Evolutionary conservation across 2,888 invertebrate species (phyloP).

Genomic region (Philaethria dido): DNA sequence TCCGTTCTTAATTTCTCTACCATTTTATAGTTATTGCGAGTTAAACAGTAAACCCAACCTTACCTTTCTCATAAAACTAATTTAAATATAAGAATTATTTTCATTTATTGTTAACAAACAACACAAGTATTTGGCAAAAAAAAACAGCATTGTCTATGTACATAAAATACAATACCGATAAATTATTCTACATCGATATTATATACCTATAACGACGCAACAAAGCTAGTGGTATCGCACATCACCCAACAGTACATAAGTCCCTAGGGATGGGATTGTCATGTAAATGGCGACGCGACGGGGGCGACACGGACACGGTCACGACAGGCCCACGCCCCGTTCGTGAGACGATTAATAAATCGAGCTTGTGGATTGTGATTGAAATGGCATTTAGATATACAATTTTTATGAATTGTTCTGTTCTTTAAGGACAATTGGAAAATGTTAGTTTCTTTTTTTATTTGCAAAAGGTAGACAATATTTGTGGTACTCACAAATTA

Average conservation of each 20-base stretch:
- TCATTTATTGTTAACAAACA: too few species aligned
- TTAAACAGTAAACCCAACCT: too few species aligned
- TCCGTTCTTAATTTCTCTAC: too few species aligned
- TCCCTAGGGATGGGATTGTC: constrained; percentile 50
- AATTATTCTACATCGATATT: background rate
- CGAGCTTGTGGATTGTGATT: constrained; percentile 33
- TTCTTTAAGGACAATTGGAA: background rate
- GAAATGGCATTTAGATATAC: constrained; percentile 1
- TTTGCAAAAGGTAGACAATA: too few species aligned
- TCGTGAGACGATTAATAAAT: constrained; percentile 47
- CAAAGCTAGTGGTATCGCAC: constrained; percentile 1
- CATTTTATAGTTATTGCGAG: too few species aligned
- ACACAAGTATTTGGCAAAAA: too few species aligned
- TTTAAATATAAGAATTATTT: too few species aligned
- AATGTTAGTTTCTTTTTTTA: background rate
- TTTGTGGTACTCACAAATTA: background rate
- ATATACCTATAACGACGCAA: background rate
- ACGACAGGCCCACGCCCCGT: constrained; percentile 46
- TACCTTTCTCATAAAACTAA: too few species aligned
- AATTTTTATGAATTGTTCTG: background rate
- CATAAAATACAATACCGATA: too few species aligned
- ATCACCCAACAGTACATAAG: constrained; percentile 39
- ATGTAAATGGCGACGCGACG: constrained; percentile 52
- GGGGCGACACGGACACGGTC: constrained; percentile 48
- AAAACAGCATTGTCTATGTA: too few species aligned